phyloP scores from a whole-genome alignment of 2,888 invertebrate genomes.

The Conomelus anceps region DNA sequence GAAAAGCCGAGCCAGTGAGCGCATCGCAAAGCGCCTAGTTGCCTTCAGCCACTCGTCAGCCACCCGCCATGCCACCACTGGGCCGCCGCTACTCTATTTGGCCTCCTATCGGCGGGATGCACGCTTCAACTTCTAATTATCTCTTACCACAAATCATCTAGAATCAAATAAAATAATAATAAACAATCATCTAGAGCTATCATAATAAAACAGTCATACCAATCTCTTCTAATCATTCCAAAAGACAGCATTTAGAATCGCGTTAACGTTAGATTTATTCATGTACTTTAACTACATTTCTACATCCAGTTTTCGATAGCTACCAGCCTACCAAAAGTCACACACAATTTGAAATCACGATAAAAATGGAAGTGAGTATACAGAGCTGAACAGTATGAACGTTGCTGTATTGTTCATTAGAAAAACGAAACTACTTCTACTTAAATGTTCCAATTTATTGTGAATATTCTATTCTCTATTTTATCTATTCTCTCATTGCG shows the following conservation, averaged over 20 bases:
- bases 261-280: not conserved
- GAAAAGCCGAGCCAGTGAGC: slow-evolving; percentile 12
- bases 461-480: too few relatives aligned
- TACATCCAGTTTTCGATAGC: not conserved
- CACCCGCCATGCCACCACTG: not conserved
- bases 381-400: too few relatives aligned
- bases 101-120: not conserved
- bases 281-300: not conserved
- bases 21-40: not conserved
- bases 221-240: not conserved
- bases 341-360: not conserved
- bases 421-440: too few relatives aligned
- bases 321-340: not conserved
- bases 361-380: not conserved
- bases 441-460: too few relatives aligned
- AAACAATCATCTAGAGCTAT: not conserved
- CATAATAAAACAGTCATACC: not conserved
- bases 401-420: too few relatives aligned
- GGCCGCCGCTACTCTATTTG: too few relatives aligned
- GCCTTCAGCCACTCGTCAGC: not conserved
- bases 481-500: too few relatives aligned
- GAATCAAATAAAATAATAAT: not conserved
- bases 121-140: not conserved
- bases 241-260: not conserved
- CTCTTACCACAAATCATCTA: not conserved